These are phyloP conservation scores for Sander vitreus DNA, from an alignment of 2,113 vertebrate species.

Conservation along the genomic window DNA sequence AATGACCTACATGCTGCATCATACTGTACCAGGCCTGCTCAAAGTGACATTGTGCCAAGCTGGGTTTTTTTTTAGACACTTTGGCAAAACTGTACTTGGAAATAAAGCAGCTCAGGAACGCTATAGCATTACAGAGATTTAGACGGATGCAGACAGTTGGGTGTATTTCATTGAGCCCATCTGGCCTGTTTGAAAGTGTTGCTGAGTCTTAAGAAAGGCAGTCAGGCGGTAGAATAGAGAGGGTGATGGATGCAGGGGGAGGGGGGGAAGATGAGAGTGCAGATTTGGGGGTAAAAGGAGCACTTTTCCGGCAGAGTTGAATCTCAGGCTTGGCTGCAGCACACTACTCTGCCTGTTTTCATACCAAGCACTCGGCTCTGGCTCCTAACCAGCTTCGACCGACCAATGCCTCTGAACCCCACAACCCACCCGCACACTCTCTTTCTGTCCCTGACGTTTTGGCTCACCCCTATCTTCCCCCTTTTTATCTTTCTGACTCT, in stretches of 20 bases:
- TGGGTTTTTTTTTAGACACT: slow-evolving; percentile 26
- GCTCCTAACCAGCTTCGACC: slow-evolving; percentile 56
- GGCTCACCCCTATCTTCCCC: slow-evolving; percentile 40
- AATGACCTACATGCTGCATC: slow-evolving; percentile 14
- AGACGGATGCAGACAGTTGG: slow-evolving; percentile 31
- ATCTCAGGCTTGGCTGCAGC: slow-evolving; percentile 74
- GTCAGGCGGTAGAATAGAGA: slow-evolving; percentile 49
- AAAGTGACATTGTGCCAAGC: slow-evolving; percentile 22
- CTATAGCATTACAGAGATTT: slow-evolving; percentile 51
- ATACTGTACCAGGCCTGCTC: background rate
- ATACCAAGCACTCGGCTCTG: slow-evolving; percentile 64
- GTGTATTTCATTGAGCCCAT: slow-evolving; percentile 67
- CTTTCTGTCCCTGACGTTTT: slow-evolving; percentile 47
- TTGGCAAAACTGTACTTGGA: slow-evolving; percentile 31
- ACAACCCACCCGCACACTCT: background rate
- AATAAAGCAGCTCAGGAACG: slow-evolving; percentile 44
- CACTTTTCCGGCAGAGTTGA: slow-evolving; percentile 69
- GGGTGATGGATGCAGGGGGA: slow-evolving; percentile 54
- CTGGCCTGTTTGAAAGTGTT: slow-evolving; percentile 68
- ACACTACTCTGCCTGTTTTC: slow-evolving; percentile 81
- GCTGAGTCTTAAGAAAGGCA: slow-evolving; percentile 62
- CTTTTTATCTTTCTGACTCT: slow-evolving; percentile 57
- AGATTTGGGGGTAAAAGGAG: slow-evolving; percentile 68
- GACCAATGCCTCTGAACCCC: slow-evolving; percentile 47
- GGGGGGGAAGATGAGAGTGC: slow-evolving; percentile 76